These are phyloP conservation scores for Aegithalos caudatus DNA, from an alignment of 2,113 vertebrate species.

Conservation along the genomic window DNA sequence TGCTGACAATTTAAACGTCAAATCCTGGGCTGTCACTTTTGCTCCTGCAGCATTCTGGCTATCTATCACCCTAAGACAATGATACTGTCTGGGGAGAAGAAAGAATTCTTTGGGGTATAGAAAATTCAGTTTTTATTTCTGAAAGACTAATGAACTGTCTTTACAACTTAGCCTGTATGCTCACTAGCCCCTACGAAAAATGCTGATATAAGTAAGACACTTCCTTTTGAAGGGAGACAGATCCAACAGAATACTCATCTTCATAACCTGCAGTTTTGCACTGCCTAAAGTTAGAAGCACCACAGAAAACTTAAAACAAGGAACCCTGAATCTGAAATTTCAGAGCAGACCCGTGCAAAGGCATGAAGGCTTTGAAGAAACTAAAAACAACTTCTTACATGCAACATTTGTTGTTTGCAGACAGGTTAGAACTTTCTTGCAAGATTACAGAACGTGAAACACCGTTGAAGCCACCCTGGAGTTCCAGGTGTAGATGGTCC, in stretches of 20 bases:
- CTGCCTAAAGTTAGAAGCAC: not conserved
- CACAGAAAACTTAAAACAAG: not conserved
- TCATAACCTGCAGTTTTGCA: not conserved
- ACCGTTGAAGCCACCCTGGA: slow-evolving; percentile 88
- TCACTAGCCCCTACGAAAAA: not conserved
- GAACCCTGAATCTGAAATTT: not conserved
- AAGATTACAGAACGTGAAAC: slow-evolving; percentile 76
- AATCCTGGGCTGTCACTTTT: not conserved
- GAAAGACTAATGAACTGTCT: not conserved
- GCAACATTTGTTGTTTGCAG: slow-evolving; percentile 85
- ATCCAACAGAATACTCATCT: not conserved
- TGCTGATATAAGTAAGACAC: not conserved
- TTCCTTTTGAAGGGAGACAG: not conserved
- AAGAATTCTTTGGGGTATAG: not conserved
- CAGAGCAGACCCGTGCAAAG: not conserved
- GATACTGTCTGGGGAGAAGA: not conserved
- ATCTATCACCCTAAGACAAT: not conserved
- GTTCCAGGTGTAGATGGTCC: slow-evolving; percentile 97
- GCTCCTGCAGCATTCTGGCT: not conserved
- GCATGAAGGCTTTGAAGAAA: not conserved
- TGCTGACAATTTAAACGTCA: not conserved
- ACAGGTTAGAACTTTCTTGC: slow-evolving; percentile 77
- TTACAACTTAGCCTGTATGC: not conserved
- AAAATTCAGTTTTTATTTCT: not conserved
- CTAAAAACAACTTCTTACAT: slow-evolving; percentile 77